Conservation (phyloP, 2,888 invertebrate species). For the Synergus gifuensis region DNA sequence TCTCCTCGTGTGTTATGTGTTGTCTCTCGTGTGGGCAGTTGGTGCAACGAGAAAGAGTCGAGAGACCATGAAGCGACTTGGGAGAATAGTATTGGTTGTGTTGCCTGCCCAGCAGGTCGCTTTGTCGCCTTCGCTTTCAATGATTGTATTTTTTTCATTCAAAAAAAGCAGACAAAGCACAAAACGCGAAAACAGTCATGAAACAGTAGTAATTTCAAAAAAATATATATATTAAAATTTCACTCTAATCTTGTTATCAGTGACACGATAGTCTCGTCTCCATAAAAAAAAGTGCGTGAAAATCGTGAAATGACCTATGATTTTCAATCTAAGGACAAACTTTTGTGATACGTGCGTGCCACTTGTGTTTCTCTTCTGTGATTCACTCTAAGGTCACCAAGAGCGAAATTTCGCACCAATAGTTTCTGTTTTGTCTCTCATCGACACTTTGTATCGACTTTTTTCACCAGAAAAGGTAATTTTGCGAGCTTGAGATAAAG, state of each 20-base stretch:
- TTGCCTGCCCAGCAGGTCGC: constrained; percentile 60
- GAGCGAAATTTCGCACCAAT: constrained; percentile 1
- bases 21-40: constrained; percentile 46
- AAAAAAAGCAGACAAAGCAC: neutral
- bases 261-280: neutral
- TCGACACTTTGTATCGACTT: constrained; percentile 8
- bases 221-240: neutral
- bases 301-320: neutral
- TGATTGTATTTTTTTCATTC: neutral
- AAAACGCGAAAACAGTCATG: neutral
- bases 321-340: constrained; percentile 12
- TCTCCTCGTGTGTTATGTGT: constrained; percentile 17
- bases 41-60: constrained; percentile 32
- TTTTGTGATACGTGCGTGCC: neutral
- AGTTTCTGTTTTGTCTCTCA: neutral
- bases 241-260: neutral
- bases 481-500: constrained; percentile 20
- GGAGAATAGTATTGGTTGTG: constrained; percentile 62
- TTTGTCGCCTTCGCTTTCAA: constrained; percentile 7
- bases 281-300: constrained; percentile 1
- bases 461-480: constrained; percentile 29
- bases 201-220: neutral
- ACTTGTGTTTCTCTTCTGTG: neutral
- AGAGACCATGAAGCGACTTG: constrained; percentile 26
- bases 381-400: constrained; percentile 22